These are phyloP conservation scores for human DNA, from an alignment of 2,113 vertebrate species.

Conservation along the genomic window DNA sequence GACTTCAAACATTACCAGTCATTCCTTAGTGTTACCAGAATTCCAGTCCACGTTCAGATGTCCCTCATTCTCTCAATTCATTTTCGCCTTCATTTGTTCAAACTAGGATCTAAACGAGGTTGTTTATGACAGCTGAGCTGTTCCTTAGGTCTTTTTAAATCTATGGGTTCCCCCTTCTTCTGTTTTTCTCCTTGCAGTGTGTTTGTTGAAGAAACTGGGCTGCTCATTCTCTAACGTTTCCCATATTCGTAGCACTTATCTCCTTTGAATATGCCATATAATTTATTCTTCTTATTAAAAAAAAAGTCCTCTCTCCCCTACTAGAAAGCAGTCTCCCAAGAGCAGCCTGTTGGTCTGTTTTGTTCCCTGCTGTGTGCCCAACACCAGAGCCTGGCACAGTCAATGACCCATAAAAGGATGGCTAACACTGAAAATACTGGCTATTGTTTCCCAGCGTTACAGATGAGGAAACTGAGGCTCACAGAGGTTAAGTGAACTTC, in stretches of 20 bases:
- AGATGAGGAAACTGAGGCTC: background rate
- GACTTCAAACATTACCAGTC: background rate
- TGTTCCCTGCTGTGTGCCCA: background rate
- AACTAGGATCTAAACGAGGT: background rate
- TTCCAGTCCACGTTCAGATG: background rate
- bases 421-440: background rate
- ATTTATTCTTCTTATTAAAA: background rate
- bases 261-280: too few relatives aligned
- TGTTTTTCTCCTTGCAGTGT: background rate
- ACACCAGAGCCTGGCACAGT: background rate
- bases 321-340: background rate
- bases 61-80: background rate
- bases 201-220: background rate
- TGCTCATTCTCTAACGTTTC: background rate
- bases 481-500: background rate
- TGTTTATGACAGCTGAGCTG: background rate
- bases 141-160: background rate
- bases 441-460: background rate
- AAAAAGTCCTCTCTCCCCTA: background rate
- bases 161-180: background rate
- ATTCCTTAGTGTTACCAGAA: background rate
- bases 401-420: background rate
- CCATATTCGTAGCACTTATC: background rate
- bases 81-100: background rate
- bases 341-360: background rate